Evolutionary conservation across 2,797 vertebrate species (phyloP).

Genomic region (Gymnocypris eckloni): DNA sequence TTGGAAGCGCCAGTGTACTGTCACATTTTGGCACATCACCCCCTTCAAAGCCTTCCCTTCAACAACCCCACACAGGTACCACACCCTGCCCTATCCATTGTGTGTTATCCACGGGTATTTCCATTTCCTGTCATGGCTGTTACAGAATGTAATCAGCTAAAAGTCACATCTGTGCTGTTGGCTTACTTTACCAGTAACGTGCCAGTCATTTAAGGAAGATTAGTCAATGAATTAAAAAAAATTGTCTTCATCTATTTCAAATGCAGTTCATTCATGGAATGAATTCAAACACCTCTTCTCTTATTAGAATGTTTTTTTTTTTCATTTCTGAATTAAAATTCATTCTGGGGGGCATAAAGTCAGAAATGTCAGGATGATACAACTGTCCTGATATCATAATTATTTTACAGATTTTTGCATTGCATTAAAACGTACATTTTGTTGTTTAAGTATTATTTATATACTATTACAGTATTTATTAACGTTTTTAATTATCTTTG

Average conservation of each 20-base stretch:
- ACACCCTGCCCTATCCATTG: constrained; percentile 4
- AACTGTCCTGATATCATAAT: background rate
- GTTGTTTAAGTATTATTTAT: background rate
- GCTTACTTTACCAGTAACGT: background rate
- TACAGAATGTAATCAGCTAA: background rate
- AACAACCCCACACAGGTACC: constrained; percentile 87
- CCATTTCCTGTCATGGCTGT: constrained; percentile 7
- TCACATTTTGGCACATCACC: constrained; percentile 94
- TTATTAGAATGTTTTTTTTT: background rate
- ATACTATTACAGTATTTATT: background rate
- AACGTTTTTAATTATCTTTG: background rate
- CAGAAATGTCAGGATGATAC: background rate
- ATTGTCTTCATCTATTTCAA: background rate
- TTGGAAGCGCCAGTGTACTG: constrained; percentile 94
- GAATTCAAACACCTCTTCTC: background rate
- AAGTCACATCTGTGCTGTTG: background rate
- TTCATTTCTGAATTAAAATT: background rate
- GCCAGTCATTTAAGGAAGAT: background rate
- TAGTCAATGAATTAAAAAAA: background rate
- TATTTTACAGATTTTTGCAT: too few species aligned
- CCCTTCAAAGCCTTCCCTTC: constrained; percentile 85
- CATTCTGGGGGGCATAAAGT: background rate
- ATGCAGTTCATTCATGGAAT: background rate
- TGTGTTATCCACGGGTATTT: background rate
- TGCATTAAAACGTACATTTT: background rate